Conservation (phyloP, 2,888 invertebrate species). For the Oxyscelio sp. region DNA sequence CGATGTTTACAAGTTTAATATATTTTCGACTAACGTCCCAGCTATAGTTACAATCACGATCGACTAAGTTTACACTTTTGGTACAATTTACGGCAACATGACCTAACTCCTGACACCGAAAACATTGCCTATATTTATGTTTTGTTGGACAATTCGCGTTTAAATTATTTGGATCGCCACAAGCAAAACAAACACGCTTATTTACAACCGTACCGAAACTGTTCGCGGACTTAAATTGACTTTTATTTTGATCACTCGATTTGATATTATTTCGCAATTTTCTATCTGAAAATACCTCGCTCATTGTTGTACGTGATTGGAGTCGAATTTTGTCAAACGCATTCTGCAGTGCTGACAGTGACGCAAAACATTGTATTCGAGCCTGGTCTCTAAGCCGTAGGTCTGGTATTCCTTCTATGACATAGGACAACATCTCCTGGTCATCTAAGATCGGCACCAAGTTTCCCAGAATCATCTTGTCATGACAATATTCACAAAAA, state of each 20-base stretch:
- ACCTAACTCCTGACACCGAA: conserved; percentile 28
- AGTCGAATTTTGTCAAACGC: conserved; percentile 61
- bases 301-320: too few relatives aligned
- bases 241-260: not conserved
- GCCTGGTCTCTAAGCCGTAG: conserved; percentile 53
- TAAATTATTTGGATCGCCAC: too few relatives aligned
- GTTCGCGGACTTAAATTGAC: not conserved
- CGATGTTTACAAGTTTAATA: conserved; percentile 1
- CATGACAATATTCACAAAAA: too few relatives aligned
- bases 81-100: conserved; percentile 32
- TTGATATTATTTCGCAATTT: not conserved
- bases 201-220: conserved; percentile 31
- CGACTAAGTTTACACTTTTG: not conserved
- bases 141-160: conserved; percentile 17
- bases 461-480: conserved; percentile 6
- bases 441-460: not conserved
- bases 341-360: conserved; percentile 10
- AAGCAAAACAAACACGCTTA: conserved; percentile 38
- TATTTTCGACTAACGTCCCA: not conserved
- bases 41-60: too few relatives aligned
- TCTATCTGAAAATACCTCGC: not conserved
- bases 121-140: conserved; percentile 22
- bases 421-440: not conserved
- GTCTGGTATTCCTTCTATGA: conserved; percentile 11
- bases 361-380: conserved; percentile 33